These are phyloP conservation scores for Nemotelus pantherinus DNA, from an alignment of 2,888 invertebrate species.

Conservation along the genomic window DNA sequence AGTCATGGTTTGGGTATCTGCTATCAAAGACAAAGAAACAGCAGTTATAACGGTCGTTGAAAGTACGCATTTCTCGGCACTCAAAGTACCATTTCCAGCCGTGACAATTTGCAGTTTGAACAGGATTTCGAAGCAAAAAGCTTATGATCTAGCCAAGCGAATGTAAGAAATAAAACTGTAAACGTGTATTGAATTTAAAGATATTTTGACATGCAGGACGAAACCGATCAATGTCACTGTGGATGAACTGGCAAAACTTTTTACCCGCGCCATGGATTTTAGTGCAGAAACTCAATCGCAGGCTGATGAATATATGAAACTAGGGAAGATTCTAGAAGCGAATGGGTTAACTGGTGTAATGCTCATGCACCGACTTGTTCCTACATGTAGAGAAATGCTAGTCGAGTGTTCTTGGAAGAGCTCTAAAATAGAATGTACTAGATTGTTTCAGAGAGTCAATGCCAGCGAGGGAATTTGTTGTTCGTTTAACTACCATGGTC, in stretches of 20 bases:
- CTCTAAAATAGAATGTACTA: constrained; percentile 67
- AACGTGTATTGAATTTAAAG: background rate
- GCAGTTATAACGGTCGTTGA: constrained; percentile 69
- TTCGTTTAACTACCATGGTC: constrained; percentile 45
- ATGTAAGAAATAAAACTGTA: constrained; percentile 59
- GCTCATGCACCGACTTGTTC: constrained; percentile 62
- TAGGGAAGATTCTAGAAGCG: constrained; percentile 55
- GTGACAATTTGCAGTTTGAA: constrained; percentile 68
- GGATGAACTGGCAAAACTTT: constrained; percentile 56
- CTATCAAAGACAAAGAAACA: constrained; percentile 68
- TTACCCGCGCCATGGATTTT: constrained; percentile 55
- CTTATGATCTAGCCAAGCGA: constrained; percentile 58
- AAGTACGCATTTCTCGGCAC: constrained; percentile 65
- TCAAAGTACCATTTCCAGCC: constrained; percentile 67
- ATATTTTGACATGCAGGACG: background rate
- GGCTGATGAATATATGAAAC: constrained; percentile 52
- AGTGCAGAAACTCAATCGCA: constrained; percentile 48
- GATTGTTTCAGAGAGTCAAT: constrained; percentile 68
- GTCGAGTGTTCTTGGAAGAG: constrained; percentile 73
- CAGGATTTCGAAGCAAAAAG: constrained; percentile 64
- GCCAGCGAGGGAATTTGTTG: constrained; percentile 68
- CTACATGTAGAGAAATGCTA: constrained; percentile 68
- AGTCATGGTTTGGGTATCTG: constrained; percentile 68
- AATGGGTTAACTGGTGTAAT: constrained; percentile 58
- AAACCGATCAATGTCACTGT: constrained; percentile 52